Evolutionary conservation across 1,140 invertebrate species (phyloP), one percentile per base, ranked within the genome.

Genomic region (Lepidurus couesii): DNA sequence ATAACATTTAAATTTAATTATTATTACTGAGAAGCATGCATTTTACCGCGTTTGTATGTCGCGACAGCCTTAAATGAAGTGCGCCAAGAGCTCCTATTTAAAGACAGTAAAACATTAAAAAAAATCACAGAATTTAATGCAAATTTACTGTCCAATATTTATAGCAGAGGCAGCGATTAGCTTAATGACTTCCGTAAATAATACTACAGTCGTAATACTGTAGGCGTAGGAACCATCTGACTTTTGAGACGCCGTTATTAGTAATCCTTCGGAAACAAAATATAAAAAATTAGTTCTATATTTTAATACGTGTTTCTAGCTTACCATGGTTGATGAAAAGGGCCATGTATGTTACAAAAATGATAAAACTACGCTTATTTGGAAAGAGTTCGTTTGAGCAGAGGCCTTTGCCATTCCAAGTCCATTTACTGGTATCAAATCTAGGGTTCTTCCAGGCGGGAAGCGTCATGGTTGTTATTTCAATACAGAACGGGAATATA

Each of bases 181-280:
- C 86, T 98, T 98, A 9, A 95, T 83, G 43, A 93, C 86, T 88
- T 98, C 96, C 10, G 94, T 96, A 75, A 96, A 84, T 77, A 97
- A 86, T 42, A 98, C 95, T 42, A 95, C 95, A 34, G 92, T 91
- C 2, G 93, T 90, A 42, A 92, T 94, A 83, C 95, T 96, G 82
- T 97, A 98, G 79, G 90, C 89, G 85, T 97, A 97, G 26, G 87
- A 88, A 82, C 93, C 92, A 83, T 91, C 90, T 75, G 89, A 87
- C 80, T 89, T 90, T 86, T 97, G 95, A 8, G 95, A 95, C 81
- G 92, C 92, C 75, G 92, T 97, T 21, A 97, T 93, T 81, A 97
- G 89, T 80, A 97, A 92, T 82, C 95, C 95, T 98, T 81, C 13
- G 88, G 88, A 77, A 81, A 44, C 75, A 75, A 75, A 73, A 43